These are phyloP conservation scores for Anastrepha ludens DNA, from an alignment of 1,140 invertebrate species.

Conservation along the genomic window DNA sequence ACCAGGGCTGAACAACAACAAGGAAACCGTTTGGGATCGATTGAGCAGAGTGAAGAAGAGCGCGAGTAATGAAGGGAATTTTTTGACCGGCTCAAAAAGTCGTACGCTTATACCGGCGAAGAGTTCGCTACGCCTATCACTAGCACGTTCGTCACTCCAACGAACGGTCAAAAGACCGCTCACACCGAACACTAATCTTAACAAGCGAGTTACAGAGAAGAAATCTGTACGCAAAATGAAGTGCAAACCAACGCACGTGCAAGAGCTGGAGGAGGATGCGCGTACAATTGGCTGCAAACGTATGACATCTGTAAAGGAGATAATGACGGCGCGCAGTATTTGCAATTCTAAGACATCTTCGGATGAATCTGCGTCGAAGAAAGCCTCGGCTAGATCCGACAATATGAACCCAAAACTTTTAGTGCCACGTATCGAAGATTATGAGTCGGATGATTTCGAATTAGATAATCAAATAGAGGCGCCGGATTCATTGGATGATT, in stretches of 20 bases:
- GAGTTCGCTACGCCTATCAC: conserved; percentile 25
- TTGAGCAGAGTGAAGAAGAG: conserved; percentile 54
- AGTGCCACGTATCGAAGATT: not conserved
- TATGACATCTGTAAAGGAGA: conserved; percentile 36
- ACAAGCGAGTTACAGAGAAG: conserved; percentile 13
- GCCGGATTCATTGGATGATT: conserved; percentile 49
- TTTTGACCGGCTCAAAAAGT: not conserved
- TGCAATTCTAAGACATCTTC: conserved; percentile 55
- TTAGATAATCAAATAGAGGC: not conserved
- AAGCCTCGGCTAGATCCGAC: not conserved
- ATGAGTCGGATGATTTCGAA: not conserved
- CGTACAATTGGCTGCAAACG: not conserved
- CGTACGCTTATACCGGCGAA: conserved; percentile 27
- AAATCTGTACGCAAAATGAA: not conserved
- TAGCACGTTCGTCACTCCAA: not conserved
- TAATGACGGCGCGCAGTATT: conserved; percentile 55
- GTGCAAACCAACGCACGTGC: not conserved
- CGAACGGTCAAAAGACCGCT: not conserved
- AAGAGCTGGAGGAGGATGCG: not conserved
- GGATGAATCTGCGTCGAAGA: not conserved
- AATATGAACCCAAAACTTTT: not conserved
- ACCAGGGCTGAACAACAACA: conserved; percentile 26
- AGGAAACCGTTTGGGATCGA: conserved; percentile 56
- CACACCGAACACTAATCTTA: conserved; percentile 7
- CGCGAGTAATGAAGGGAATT: conserved; percentile 29